phyloP scores from a whole-genome alignment of 2,888 invertebrate genomes.

The Drosophila barbarae region DNA sequence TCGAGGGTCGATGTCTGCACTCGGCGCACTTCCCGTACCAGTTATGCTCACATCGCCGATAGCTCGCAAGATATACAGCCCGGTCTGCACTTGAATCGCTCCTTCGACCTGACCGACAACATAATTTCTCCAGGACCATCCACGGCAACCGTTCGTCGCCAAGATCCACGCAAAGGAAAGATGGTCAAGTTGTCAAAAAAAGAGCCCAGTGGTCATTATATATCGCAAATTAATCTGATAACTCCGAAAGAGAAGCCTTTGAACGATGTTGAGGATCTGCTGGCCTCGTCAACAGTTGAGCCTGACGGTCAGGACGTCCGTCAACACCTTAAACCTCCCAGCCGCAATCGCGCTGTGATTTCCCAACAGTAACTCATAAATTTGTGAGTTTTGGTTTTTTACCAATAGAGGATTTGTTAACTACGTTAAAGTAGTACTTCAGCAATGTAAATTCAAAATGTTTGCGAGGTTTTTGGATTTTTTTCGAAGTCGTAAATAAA shows the following conservation, averaged over 20 bases:
- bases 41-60: neutral
- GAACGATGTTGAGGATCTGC: constrained; percentile 23
- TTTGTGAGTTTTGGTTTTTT: neutral
- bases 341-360: neutral
- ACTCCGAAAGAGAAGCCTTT: neutral
- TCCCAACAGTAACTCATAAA: neutral
- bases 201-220: neutral
- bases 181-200: neutral
- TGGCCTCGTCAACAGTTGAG: constrained; percentile 14
- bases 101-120: constrained; percentile 23
- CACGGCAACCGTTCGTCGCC: neutral
- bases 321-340: constrained; percentile 9
- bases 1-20: neutral
- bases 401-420: neutral
- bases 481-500: constrained; percentile 2
- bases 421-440: neutral
- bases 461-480: neutral
- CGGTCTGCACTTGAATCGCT: neutral
- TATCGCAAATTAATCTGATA: neutral
- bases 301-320: constrained; percentile 2
- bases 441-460: constrained; percentile 8
- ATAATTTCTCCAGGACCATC: neutral
- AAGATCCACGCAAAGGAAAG: neutral
- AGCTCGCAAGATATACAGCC: neutral
- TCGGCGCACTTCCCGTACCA: neutral